Base-by-base conservation (phyloP, 2,797 vertebrate species). In the Vespertilio murinus region DNA sequence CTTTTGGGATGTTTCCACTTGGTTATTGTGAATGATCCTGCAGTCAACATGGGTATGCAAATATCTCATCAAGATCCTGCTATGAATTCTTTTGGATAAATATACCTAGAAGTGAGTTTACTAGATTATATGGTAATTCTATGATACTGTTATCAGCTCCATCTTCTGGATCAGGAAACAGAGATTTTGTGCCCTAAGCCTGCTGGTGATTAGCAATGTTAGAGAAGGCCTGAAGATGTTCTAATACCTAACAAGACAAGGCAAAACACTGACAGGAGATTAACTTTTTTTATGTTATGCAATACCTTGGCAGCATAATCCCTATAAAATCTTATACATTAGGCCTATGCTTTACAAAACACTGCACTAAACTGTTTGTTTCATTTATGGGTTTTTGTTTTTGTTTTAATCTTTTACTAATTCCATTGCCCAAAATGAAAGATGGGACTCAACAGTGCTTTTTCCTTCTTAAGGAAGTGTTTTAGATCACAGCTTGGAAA, bases 401-500 rank as follows among this genome's bases (percentile, higher is more conserved):
- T 40, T 59, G 61, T 86, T 94, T 85, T n/a, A 54, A 28, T 40
- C n/a, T 79, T 91, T 70, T 71, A 28, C 30, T 79, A 42, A 65
- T 90, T 90, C 42, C n/a, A 8, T 85, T 78, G 70, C 4, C 25
- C 28, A 33, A 0, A 92, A 20, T 56, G 20, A 85, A 80, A 74
- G 33, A 42, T 49, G 7, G 35, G n/a, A 78, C 61, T 96, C 84
- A 88, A 0, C 42, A 28, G 59, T 91, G 30, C 87, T 89, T 78
- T 90, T 84, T 81, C 14, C 17, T 7, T 56, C 71, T 0, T 14
- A 95, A 99, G 99, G 99, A 28, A 99, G 99, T 81, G 99, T 99
- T 47, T 96, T 99, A 96, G 99, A 99, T 96, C 99, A 99, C 97
- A 99, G 99, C 47, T 97, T 99, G 94, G 99, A 99, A 93, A 99